Evolutionary conservation across 2,888 invertebrate species (phyloP).

Genomic region (Ditula angustiorana): DNA sequence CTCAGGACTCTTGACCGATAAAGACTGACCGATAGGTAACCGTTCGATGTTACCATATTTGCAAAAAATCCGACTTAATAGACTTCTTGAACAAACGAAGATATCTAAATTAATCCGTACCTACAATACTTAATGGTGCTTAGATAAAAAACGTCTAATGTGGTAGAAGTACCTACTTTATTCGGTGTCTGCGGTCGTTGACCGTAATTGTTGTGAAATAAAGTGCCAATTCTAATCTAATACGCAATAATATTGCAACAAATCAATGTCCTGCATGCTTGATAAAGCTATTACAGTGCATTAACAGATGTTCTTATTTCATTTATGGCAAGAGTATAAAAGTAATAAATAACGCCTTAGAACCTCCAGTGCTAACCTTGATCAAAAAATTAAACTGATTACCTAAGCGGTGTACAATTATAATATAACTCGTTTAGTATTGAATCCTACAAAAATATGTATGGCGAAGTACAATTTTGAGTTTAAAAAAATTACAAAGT

Average conservation of each 20-base stretch:
- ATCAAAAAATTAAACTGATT: too few relatives aligned
- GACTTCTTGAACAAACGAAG: too few relatives aligned
- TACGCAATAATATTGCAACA: conserved; percentile 16
- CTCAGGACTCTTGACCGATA: conserved; percentile 18
- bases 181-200: conserved; percentile 18
- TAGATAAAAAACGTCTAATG: conserved; percentile 10
- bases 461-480: too few relatives aligned
- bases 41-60: not conserved
- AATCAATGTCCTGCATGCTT: not conserved
- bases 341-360: too few relatives aligned
- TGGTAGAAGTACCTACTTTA: not conserved
- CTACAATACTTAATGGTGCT: not conserved
- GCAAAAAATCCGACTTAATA: not conserved
- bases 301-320: not conserved
- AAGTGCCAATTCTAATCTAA: not conserved
- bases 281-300: not conserved
- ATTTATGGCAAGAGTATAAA: not conserved
- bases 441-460: too few relatives aligned
- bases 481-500: too few relatives aligned
- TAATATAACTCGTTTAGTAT: too few relatives aligned
- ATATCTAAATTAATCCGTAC: too few relatives aligned
- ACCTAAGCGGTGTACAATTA: too few relatives aligned
- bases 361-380: too few relatives aligned
- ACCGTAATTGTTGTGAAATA: conserved; percentile 26
- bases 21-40: conserved; percentile 8